Evolutionary conservation across 2,113 vertebrate genomes (phyloP).

Genomic region (Sprattus sprattus): DNA sequence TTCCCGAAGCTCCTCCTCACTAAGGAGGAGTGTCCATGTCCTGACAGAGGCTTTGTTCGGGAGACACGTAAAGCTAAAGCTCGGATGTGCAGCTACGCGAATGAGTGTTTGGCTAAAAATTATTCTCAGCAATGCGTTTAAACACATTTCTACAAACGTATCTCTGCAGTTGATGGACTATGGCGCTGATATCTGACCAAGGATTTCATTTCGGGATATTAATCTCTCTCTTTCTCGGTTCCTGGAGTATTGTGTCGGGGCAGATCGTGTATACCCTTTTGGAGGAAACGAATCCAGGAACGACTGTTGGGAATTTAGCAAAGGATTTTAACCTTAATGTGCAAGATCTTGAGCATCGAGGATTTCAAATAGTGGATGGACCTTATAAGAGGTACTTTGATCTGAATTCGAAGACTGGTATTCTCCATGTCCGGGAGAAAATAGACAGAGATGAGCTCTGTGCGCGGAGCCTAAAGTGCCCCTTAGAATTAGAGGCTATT

Average conservation of each 20-base stretch:
- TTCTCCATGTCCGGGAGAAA: slow-evolving; percentile 36
- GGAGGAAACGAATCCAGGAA: slow-evolving; percentile 48
- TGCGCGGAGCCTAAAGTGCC: slow-evolving; percentile 28
- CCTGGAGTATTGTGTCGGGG: slow-evolving; percentile 30
- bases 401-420: slow-evolving; percentile 37
- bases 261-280: slow-evolving; percentile 50
- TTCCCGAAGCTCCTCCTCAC: slow-evolving; percentile 50
- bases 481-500: slow-evolving; percentile 34
- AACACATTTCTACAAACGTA: not conserved
- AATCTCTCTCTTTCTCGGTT: slow-evolving; percentile 41
- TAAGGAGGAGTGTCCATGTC: slow-evolving; percentile 22
- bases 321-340: slow-evolving; percentile 50
- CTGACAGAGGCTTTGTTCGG: slow-evolving; percentile 59
- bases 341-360: slow-evolving; percentile 47
- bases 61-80: slow-evolving; percentile 13
- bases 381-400: slow-evolving; percentile 47
- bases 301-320: slow-evolving; percentile 47
- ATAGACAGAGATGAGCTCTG: slow-evolving; percentile 45
- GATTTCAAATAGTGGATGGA: slow-evolving; percentile 58
- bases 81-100: not conserved
- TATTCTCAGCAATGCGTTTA: not conserved
- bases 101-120: not conserved
- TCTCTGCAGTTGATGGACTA: not conserved
- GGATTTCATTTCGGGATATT: slow-evolving; percentile 21
- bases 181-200: slow-evolving; percentile 12